Conservation (phyloP, 2,888 invertebrate species). For the Ormyrus rosae region DNA sequence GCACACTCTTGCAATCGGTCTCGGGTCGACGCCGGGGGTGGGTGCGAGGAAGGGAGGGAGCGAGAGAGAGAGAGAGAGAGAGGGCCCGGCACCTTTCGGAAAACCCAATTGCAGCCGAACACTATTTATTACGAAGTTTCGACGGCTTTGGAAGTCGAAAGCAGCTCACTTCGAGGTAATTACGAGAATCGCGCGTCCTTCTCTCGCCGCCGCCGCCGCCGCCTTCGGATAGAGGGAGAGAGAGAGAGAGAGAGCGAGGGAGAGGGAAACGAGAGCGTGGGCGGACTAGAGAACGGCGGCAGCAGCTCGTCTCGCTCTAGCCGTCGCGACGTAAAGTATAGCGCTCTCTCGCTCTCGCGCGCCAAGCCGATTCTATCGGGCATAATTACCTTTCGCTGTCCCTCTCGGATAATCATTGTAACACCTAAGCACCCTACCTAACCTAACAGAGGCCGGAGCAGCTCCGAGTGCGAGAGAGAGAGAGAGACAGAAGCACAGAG, state of each 20-base stretch:
- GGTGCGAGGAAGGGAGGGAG: conserved; percentile 33
- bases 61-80: conserved; percentile 15
- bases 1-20: conserved; percentile 15
- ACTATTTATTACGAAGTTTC: conserved; percentile 74
- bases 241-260: background rate
- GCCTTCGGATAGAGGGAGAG: conserved; percentile 13
- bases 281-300: background rate
- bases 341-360: conserved; percentile 66
- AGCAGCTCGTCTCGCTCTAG: conserved; percentile 61
- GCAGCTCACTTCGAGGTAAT: conserved; percentile 75
- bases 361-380: conserved; percentile 70
- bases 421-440: conserved; percentile 75
- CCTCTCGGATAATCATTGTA: conserved; percentile 76
- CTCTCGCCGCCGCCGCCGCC: conserved; percentile 35
- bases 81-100: conserved; percentile 56
- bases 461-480: conserved; percentile 55
- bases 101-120: conserved; percentile 63
- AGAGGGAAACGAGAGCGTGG: conserved; percentile 14
- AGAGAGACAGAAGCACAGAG: conserved; percentile 1
- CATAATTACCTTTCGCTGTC: conserved; percentile 75
- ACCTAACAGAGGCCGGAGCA: conserved; percentile 69
- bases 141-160: conserved; percentile 73
- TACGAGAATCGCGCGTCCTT: conserved; percentile 70
- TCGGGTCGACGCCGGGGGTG: background rate
- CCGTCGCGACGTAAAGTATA: conserved; percentile 66